Percentiles rank a stretch among this genome's conserved stretches.
These are phyloP conservation scores for Cygnus buccinator DNA, from an alignment of 2,113 vertebrate genomes.

Conservation along the genomic window DNA sequence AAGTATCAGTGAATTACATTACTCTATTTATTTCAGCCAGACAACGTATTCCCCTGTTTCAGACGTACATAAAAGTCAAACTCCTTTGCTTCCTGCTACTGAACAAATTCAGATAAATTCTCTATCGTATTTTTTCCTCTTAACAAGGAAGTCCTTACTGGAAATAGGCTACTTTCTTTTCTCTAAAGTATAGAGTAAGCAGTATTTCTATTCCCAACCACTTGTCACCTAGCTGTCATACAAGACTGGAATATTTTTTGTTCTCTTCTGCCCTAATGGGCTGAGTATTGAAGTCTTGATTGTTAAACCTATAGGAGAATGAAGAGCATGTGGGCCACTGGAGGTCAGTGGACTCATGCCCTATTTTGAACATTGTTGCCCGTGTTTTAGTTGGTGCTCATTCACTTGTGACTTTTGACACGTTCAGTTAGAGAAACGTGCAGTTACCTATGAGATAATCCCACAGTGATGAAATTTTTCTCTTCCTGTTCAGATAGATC, in stretches of 20 bases:
- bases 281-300: neutral
- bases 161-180: neutral
- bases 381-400: neutral
- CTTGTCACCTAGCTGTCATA: neutral
- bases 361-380: neutral
- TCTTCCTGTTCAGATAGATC: neutral
- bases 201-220: neutral
- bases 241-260: neutral
- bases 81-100: neutral
- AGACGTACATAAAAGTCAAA: neutral
- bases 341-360: neutral
- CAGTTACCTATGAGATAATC: neutral
- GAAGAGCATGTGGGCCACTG: neutral
- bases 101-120: neutral
- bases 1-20: conserved; percentile 1
- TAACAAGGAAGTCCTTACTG: neutral
- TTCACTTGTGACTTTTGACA: neutral
- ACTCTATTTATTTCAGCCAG: neutral
- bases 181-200: neutral
- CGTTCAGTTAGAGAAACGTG: neutral
- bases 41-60: neutral
- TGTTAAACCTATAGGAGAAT: neutral
- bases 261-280: neutral
- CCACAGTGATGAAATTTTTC: neutral
- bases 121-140: neutral